phyloP scores from a whole-genome alignment of 2,888 invertebrate species.

The Drosophila buzzatii region DNA sequence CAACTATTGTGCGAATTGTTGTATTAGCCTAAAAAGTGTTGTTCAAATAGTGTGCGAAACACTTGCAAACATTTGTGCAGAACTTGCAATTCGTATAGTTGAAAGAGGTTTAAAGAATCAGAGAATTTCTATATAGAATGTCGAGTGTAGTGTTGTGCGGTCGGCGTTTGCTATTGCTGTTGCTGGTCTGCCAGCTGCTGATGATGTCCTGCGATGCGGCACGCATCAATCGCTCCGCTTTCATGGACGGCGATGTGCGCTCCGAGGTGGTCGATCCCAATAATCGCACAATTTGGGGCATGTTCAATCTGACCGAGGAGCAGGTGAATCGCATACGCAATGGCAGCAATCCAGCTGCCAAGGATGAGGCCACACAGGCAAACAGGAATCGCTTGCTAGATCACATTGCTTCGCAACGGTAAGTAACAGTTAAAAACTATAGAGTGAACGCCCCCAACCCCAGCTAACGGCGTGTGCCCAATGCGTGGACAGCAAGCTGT shows the following conservation, averaged over 20 bases:
- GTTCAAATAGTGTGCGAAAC: conserved; percentile 16
- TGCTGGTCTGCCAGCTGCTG: conserved; percentile 51
- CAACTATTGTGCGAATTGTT: conserved; percentile 1
- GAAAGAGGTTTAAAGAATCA: neutral
- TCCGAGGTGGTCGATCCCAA: conserved; percentile 82
- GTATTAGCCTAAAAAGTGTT: conserved; percentile 14
- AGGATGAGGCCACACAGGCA: conserved; percentile 68
- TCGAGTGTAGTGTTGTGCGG: conserved; percentile 33
- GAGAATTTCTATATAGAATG: conserved; percentile 41
- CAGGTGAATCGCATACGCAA: conserved; percentile 78
- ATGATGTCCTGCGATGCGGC: conserved; percentile 56
- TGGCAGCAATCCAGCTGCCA: conserved; percentile 68
- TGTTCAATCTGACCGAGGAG: conserved; percentile 83
- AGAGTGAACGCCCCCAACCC: neutral
- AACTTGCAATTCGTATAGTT: conserved; percentile 1
- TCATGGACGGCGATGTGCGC: conserved; percentile 73
- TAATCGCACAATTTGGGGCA: conserved; percentile 79
- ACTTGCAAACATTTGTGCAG: conserved; percentile 1
- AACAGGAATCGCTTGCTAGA: conserved; percentile 72
- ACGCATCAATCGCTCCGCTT: conserved; percentile 72
- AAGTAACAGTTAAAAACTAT: conserved; percentile 50
- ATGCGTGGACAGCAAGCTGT: conserved; percentile 16
- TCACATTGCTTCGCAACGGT: conserved; percentile 74
- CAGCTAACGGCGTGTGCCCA: neutral
- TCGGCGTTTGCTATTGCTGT: conserved; percentile 39